These are phyloP conservation scores for Cydia splendana DNA, from an alignment of 1,140 invertebrate species.

Conservation along the genomic window DNA sequence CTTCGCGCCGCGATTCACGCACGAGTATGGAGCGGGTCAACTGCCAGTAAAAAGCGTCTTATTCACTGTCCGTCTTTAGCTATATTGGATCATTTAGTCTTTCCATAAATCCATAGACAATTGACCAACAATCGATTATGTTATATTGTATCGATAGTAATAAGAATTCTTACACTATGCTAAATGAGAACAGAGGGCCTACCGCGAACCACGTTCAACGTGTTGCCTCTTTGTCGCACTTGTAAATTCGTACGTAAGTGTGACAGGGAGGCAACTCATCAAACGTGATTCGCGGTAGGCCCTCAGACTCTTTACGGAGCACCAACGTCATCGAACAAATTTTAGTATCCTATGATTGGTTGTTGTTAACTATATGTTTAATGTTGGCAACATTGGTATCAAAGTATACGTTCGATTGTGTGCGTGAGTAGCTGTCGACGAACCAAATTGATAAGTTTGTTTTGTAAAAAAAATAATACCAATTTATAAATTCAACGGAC, in stretches of 20 bases:
- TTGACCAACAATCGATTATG: neutral
- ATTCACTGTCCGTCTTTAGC: no score
- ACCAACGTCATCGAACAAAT: constrained; percentile 35
- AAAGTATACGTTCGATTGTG: constrained; percentile 39
- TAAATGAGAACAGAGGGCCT: constrained; percentile 41
- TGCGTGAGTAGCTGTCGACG: constrained; percentile 57
- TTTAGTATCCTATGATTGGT: constrained; percentile 41
- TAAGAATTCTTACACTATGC: constrained; percentile 33
- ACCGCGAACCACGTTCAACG: no score
- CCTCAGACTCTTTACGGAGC: neutral
- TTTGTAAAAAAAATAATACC: constrained; percentile 63
- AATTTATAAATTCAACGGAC: constrained; percentile 57
- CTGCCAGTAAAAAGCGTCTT: no score
- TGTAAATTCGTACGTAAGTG: no score
- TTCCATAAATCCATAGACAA: constrained; percentile 12
- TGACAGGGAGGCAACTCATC: no score
- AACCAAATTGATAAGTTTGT: constrained; percentile 72
- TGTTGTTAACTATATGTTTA: constrained; percentile 34
- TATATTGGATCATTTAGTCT: no score
- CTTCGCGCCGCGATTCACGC: no score
- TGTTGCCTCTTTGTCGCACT: no score
- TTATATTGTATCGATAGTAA: constrained; percentile 4
- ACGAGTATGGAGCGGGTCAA: no score
- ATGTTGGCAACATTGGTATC: constrained; percentile 41
- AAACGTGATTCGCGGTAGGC: no score